Evolutionary conservation across 2,888 invertebrate genomes (phyloP), one percentile per base, ranked within the genome.

Genomic region (Lypha dubia): DNA sequence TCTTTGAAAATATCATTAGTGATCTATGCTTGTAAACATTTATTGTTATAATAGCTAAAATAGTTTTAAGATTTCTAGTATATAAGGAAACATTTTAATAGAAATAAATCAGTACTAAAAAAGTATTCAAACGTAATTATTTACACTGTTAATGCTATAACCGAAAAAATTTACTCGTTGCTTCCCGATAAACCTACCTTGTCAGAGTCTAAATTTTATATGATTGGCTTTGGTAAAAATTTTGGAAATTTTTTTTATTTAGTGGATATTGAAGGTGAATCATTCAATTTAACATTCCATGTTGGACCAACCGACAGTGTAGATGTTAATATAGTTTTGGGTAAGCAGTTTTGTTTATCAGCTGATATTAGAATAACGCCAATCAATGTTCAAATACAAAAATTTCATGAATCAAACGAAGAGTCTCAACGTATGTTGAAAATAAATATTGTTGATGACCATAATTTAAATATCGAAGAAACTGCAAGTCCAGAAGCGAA

Each of bases 251-350:
- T 79, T 41, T 53, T 62, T 0, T 17, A 15, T 20, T 4, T 11
- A 20, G 58, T 71, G 17, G 17, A 49, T 20, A 62, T 84, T 15
- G 71, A 80, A 11, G 41, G 8, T 35, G 49, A 84, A 8, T 3
- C 35, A 11, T 84, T 65, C 17, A n/a, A 67, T 49, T 22, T 84
- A n/a, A 62, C 41, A 15, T 84, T 84, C 46, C 70, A 79, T 49
- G 79, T 83, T 7, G 70, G 79, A 41, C 83, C 79, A 20, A 22
- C 11, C 28, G 20, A 44, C 51, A 22, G 58, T 28, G 13, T 76
- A 15, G 79, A 79, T 44, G 58, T 70, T 5, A 60, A 73, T 11
- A 60, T 74, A 1, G 56, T 83, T 44, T 9, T 79, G 13, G 83
- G 75, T 9, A 63, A 56, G 15, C 44, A 70, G 35, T 53, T 83